Conservation (phyloP, 2,797 vertebrate species). For the Aythya fuligula region DNA sequence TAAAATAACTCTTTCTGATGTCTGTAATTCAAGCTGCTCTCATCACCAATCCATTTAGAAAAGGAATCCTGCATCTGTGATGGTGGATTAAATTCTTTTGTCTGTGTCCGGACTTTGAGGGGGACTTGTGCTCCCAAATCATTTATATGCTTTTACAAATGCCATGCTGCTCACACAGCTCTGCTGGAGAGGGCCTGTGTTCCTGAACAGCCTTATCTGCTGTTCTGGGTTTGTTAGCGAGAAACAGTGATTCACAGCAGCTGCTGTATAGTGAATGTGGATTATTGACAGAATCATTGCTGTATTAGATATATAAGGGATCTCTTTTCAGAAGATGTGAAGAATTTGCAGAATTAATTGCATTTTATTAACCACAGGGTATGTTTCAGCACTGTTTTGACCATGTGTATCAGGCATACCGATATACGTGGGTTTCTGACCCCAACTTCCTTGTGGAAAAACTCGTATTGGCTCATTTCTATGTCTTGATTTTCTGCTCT, state of each 20-base stretch:
- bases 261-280: background rate
- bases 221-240: background rate
- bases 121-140: background rate
- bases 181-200: background rate
- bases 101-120: background rate
- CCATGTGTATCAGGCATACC: background rate
- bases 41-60: slow-evolving; percentile 28
- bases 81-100: slow-evolving; percentile 15
- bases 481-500: background rate
- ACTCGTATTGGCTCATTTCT: background rate
- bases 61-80: background rate
- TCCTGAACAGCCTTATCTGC: background rate
- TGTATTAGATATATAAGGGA: background rate
- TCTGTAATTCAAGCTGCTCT: slow-evolving; percentile 15
- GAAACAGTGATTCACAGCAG: background rate
- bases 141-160: background rate
- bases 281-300: background rate
- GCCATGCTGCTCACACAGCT: background rate
- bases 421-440: background rate
- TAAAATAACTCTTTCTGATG: slow-evolving; percentile 5
- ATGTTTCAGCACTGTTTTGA: background rate
- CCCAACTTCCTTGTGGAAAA: background rate
- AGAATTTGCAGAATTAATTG: background rate
- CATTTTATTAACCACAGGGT: background rate
- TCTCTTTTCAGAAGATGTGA: background rate